phyloP scores from a whole-genome alignment of 2,113 vertebrate genomes.

The Prolemur simus region DNA sequence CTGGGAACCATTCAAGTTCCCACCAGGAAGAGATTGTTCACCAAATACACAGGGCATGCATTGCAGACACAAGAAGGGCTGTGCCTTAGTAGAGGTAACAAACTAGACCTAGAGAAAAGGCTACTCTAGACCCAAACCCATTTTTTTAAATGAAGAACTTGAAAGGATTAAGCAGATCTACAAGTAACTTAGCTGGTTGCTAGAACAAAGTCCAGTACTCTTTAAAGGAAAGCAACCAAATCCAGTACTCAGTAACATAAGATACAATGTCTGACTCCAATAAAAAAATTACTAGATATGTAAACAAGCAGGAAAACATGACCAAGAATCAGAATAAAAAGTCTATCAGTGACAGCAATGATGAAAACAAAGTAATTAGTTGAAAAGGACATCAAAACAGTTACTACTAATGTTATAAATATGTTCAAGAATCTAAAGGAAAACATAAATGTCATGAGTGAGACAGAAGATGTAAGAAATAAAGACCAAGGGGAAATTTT shows the following conservation, averaged over 20 bases:
- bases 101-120: not conserved
- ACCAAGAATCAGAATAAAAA: not conserved
- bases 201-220: not conserved
- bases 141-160: not conserved
- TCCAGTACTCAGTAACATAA: not conserved
- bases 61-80: not conserved
- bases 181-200: not conserved
- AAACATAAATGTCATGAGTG: not conserved
- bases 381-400: not conserved
- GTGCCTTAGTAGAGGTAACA: not conserved
- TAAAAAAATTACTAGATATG: not conserved
- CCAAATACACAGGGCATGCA: fast-evolving
- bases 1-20: not conserved
- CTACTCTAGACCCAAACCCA: not conserved
- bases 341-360: not conserved
- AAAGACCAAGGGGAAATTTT: not conserved
- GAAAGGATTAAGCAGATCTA: not conserved
- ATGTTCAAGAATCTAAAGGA: not conserved
- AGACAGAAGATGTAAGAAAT: not conserved
- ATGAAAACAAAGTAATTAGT: not conserved
- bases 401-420: not conserved
- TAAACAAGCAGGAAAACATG: not conserved
- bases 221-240: not conserved
- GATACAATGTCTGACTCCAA: not conserved
- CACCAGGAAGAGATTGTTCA: not conserved